Conservation (phyloP, 1,140 invertebrate species). For the Arctopsyche grandis region DNA sequence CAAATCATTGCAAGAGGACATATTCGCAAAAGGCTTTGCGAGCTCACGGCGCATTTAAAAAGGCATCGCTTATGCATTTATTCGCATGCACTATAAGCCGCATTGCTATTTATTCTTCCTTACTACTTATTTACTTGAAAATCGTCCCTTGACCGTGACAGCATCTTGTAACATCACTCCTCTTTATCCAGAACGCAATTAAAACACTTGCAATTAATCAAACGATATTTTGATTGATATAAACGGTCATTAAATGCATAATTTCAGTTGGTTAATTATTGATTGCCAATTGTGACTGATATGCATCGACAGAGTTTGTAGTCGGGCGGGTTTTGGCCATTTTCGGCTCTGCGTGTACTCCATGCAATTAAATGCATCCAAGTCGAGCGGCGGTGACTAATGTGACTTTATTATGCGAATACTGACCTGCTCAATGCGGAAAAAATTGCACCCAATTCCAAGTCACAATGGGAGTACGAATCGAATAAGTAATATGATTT, state of each 20-base stretch:
- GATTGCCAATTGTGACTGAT: too few species aligned
- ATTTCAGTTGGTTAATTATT: too few species aligned
- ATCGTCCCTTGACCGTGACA: constrained; percentile 42
- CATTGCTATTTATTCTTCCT: constrained; percentile 33
- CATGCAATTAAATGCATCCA: not conserved
- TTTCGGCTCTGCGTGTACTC: too few species aligned
- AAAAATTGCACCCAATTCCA: not conserved
- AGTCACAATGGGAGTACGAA: not conserved
- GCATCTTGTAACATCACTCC: constrained; percentile 1
- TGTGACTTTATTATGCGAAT: not conserved
- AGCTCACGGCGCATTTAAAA: constrained; percentile 23
- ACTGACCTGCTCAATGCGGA: constrained; percentile 17
- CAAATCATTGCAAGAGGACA: not conserved
- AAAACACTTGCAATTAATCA: too few species aligned
- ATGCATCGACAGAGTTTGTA: too few species aligned
- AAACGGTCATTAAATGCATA: too few species aligned
- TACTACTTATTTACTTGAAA: constrained; percentile 33
- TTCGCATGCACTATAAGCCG: constrained; percentile 19
- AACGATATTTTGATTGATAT: too few species aligned
- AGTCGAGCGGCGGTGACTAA: not conserved
- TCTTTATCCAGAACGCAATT: not conserved
- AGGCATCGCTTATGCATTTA: constrained; percentile 41
- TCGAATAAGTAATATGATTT: constrained; percentile 1
- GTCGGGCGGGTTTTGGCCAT: too few species aligned
- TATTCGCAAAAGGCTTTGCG: not conserved